A percentile compares a stretch with the other conserved stretches of the same genome.
Evolutionary conservation across 2,888 invertebrate genomes (phyloP).

Genomic region (Ferdinandea cuprea): DNA sequence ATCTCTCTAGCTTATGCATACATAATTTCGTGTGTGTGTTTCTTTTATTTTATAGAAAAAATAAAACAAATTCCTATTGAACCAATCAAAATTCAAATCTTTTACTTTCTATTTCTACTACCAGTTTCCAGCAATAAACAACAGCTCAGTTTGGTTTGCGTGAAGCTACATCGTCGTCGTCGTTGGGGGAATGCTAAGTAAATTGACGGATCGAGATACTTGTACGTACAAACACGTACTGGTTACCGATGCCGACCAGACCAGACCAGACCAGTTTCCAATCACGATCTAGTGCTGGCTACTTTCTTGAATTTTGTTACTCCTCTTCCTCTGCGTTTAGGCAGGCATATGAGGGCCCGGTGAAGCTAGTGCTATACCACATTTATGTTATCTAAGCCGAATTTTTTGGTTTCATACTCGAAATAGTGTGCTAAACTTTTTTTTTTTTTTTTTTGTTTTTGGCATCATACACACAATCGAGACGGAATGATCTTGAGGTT

Average conservation of each 20-base stretch:
- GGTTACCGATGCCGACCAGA: conserved; percentile 63
- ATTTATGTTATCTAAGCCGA: conserved; percentile 32
- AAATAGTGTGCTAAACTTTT: neutral
- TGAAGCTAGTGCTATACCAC: conserved; percentile 1
- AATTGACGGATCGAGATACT: conserved; percentile 66
- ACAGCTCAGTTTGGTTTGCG: neutral
- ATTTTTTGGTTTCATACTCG: conserved; percentile 42
- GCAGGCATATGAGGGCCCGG: conserved; percentile 24
- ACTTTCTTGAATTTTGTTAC: conserved; percentile 60
- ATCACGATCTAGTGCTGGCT: conserved; percentile 37
- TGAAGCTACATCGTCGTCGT: conserved; percentile 51
- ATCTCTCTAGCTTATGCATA: conserved; percentile 17
- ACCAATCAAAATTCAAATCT: conserved; percentile 54
- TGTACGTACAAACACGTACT: conserved; percentile 41
- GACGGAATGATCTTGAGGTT: conserved; percentile 44
- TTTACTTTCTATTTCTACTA: conserved; percentile 67
- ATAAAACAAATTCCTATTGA: conserved; percentile 24
- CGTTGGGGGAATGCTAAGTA: conserved; percentile 65
- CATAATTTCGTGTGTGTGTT: neutral
- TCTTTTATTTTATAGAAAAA: neutral
- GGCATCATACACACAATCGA: conserved; percentile 1
- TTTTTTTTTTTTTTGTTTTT: conserved; percentile 27
- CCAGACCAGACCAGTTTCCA: conserved; percentile 68
- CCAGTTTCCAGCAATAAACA: conserved; percentile 36
- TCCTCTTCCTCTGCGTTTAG: conserved; percentile 20